Conservation (phyloP, 2,888 invertebrate species). For the Stenodema calcarata region DNA sequence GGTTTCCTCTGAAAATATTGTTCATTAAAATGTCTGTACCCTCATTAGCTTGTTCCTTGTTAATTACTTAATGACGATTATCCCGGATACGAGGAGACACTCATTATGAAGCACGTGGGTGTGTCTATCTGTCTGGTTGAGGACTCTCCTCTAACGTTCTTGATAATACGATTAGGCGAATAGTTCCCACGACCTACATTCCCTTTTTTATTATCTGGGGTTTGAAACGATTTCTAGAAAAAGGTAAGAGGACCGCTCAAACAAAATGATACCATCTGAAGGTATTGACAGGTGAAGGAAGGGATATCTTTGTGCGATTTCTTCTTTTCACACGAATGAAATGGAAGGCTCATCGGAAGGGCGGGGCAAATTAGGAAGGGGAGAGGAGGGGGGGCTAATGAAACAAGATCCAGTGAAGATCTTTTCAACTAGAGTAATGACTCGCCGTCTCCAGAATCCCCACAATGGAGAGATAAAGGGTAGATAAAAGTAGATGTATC, state of each 20-base stretch:
- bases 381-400: constrained; percentile 1
- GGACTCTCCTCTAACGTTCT: not conserved
- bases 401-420: constrained; percentile 1
- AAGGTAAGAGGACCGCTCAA: not conserved
- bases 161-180: not conserved
- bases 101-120: not conserved
- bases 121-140: not conserved
- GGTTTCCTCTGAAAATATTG: not conserved
- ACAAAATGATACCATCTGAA: constrained; percentile 10
- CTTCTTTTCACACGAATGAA: not conserved
- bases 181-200: not conserved
- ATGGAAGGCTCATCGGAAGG: not conserved
- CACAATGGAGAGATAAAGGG: not conserved
- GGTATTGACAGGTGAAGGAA: constrained; percentile 7
- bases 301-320: constrained; percentile 1
- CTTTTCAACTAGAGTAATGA: not conserved
- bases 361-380: not conserved
- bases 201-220: not conserved
- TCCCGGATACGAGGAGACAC: not conserved
- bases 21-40: not conserved
- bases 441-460: not conserved
- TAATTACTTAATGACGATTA: not conserved
- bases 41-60: not conserved
- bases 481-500: not conserved
- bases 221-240: not conserved